These are phyloP conservation scores for Petrocephalus zakoni DNA, from an alignment of 2,113 vertebrate species.

Conservation along the genomic window DNA sequence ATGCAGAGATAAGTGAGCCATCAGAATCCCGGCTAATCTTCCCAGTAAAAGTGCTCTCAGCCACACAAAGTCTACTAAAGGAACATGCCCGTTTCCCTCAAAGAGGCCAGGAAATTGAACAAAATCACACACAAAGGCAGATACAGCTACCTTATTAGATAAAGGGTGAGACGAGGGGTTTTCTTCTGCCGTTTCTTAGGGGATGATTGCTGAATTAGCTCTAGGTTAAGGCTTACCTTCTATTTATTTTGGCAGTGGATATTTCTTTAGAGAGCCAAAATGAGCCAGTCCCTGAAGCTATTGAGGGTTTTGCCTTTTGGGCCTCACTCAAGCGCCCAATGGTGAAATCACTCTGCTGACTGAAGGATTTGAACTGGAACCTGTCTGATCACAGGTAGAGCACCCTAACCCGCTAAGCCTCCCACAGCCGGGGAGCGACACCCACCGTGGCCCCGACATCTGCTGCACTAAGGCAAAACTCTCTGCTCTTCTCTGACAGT, in stretches of 20 bases:
- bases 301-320: not conserved
- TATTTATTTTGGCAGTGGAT: not conserved
- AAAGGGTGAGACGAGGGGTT: not conserved
- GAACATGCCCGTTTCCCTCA: not conserved
- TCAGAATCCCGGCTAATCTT: not conserved
- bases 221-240: not conserved
- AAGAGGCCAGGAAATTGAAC: not conserved
- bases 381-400: not conserved
- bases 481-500: not conserved
- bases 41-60: not conserved
- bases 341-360: not conserved
- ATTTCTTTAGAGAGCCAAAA: not conserved
- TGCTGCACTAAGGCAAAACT: not conserved
- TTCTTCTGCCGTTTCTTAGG: not conserved
- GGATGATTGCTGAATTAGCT: not conserved
- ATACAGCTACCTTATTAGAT: not conserved
- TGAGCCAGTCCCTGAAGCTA: not conserved
- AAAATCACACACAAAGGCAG: not conserved
- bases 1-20: constrained; percentile 10
- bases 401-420: not conserved
- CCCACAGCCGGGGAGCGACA: not conserved
- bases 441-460: not conserved
- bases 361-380: not conserved
- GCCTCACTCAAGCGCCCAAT: not conserved
- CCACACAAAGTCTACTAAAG: not conserved